Evolutionary conservation across 92 coral and sea anemone species (phyloP), one percentile per base, ranked within the genome.

Genomic region (Epizoanthus rinbou): DNA sequence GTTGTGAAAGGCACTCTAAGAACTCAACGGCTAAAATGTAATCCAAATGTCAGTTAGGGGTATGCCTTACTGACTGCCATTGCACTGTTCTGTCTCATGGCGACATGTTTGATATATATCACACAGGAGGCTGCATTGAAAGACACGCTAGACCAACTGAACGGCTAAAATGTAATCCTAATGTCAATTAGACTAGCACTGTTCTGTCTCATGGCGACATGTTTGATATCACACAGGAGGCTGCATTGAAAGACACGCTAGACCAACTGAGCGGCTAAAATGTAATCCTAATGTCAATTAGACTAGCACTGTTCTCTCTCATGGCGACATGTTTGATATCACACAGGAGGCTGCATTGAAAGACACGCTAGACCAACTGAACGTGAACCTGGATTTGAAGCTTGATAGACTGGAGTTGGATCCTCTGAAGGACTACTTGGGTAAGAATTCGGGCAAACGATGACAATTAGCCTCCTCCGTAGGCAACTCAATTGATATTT

Each of bases 351-450:
- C 90, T 17, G 89, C 92, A 17, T 81, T 94, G 5, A 95, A 85
- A 39, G 99, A 92, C 50, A 94, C 97, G 4, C 79, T 97, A 18
- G 85, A 88, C 22, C 87, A 81, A 70, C 88, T 97, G 8, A 83
- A 90, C 24, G 76, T 79, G 43, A 95, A 92, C 25, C 91, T 97
- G 21, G 99, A 94, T 76, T 85, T 88, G 54, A 97, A 97, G 76
- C 94, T 97, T n/a, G 99, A 97, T 73, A 89, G 99, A 75, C 64
- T 90, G 89, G 99, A 97, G 87, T 69, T 97, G 63, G 92, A 92
- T 83, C 91, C 99, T 18, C 83, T 97, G 4, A 94, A 87, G 63
- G 99, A 97, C 0, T 92, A 94, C 83, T 82, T 94, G 63, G 98
- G 98, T 95, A 76, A 87, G 94, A 41, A 16, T 14, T 3, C 25